Base-by-base conservation (phyloP, 2,888 invertebrate species). In the Ectemnius lituratus region DNA sequence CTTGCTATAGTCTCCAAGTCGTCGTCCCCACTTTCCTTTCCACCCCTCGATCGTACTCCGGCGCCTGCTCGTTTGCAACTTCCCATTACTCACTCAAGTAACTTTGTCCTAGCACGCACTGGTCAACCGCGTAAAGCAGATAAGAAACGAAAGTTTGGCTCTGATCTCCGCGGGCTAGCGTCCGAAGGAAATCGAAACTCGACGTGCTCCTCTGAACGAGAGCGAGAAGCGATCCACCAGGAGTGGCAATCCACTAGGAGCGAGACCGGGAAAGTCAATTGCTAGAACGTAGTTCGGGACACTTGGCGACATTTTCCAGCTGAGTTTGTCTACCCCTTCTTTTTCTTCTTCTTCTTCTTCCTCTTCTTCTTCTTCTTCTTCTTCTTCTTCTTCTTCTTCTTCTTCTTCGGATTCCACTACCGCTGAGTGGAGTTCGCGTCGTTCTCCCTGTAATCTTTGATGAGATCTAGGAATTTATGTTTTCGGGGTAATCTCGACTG, bases 391-490 rank as follows among this genome's bases (percentile, higher is more conserved):
- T 37, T 37, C 37, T 37, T 37, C 37, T 37, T 37, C 37, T 45
- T 28, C 27, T 37, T 20, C 59, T 23, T n/a, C 37, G 37, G 11
- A 37, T 37, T 37, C 37, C 37, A 37, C 37, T 37, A 37, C 37
- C 37, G 37, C 37, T 37, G 37, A 37, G 37, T 37, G 37, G 37
- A 37, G 37, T 37, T 37, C 37, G 37, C 37, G 8, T 37, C 37
- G 37, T 37, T 37, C 23, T 37, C 20, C 14, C 56, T 69, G 73
- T 79, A 80, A 85, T 82, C 80, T 73, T 65, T 78, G 79, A 84
- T 72, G 81, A 82, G 83, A 86, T 86, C 80, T 73, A 68, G 76
- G 78, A 83, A 84, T 86, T 84, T 81, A 82, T 82, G 73, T 78
- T 79, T 72, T 74, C 79, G 71, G 60, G 46, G 75, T 74, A 70